Percentiles rank a stretch among this genome's conserved stretches.
Conservation (phyloP, 2,113 vertebrate species). For the Microtus montanus region DNA sequence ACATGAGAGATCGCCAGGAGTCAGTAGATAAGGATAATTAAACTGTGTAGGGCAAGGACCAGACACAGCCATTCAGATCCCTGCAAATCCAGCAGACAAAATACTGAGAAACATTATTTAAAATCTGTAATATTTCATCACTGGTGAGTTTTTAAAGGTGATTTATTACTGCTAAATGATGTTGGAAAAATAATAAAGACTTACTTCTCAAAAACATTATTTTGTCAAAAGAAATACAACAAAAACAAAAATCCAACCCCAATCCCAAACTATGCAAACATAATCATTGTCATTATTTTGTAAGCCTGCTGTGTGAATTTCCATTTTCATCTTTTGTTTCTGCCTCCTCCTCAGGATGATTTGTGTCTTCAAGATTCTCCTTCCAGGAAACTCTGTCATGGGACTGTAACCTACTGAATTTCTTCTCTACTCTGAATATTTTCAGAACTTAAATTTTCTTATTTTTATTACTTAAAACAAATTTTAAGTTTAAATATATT, state of each 20-base stretch:
- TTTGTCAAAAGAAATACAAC: background rate
- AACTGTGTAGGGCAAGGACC: conserved; percentile 66
- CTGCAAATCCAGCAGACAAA: conserved; percentile 62
- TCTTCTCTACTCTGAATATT: background rate
- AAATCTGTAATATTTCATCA: conserved; percentile 50
- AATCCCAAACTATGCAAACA: background rate
- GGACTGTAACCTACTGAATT: background rate
- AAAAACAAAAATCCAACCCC: background rate
- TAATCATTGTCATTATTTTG: background rate
- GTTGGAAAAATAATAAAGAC: background rate
- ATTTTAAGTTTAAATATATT: background rate
- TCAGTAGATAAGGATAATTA: conserved; percentile 69
- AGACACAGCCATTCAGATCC: conserved; percentile 42
- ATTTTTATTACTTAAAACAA: background rate
- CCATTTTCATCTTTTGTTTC: background rate
- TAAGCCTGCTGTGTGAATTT: background rate
- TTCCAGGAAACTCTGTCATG: background rate
- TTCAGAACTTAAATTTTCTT: background rate
- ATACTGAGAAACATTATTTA: conserved; percentile 32
- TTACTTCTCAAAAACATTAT: background rate
- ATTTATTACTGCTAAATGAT: background rate
- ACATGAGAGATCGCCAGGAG: conserved; percentile 24
- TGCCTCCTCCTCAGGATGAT: background rate
- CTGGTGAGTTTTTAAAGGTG: conserved; percentile 7
- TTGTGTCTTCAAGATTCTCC: background rate